Conservation (phyloP, 2,888 invertebrate species). For the Ernsta delagoae region DNA sequence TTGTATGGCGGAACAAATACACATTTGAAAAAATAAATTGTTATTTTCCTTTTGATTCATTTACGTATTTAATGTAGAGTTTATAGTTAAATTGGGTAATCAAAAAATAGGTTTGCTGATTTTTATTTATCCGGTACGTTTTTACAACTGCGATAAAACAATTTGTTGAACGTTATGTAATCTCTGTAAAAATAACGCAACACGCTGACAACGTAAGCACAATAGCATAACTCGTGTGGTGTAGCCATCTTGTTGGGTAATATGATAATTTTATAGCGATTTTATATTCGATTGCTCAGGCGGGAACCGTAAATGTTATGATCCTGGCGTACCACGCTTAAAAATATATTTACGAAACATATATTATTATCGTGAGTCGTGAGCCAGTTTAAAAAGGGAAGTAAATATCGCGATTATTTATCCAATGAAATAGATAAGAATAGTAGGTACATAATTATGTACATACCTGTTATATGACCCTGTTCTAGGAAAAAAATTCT, state of each 20-base stretch:
- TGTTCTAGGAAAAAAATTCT: too few species aligned
- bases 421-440: too few species aligned
- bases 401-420: too few species aligned
- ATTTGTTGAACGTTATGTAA: neutral
- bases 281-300: neutral
- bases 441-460: too few species aligned
- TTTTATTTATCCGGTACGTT: neutral
- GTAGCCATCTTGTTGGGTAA: neutral
- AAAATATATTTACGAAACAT: neutral
- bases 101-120: neutral
- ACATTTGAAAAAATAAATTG: too few species aligned
- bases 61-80: neutral
- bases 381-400: too few species aligned
- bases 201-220: neutral
- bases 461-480: too few species aligned
- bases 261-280: conserved; percentile 2
- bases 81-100: neutral
- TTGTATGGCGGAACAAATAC: too few species aligned
- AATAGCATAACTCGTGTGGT: neutral
- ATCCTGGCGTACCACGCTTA: neutral
- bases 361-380: too few species aligned
- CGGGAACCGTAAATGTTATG: neutral
- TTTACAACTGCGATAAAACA: conserved; percentile 5
- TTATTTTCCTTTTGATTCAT: too few species aligned
- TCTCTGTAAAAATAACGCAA: neutral